Evolutionary conservation across 2,113 vertebrate species (phyloP).

Genomic region (Xenotilapia longispinis): DNA sequence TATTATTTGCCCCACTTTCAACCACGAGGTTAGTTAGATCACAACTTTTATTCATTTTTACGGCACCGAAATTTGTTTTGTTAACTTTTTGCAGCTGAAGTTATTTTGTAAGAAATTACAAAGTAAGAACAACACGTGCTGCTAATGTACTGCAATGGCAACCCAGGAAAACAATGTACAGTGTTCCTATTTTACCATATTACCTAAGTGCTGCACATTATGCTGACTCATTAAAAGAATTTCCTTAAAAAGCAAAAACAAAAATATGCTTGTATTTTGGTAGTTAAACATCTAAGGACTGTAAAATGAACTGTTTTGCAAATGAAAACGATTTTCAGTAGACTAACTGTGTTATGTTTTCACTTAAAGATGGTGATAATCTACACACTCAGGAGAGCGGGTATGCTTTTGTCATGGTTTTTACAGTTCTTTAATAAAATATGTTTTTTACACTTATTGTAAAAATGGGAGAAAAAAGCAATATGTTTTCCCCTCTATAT

Average conservation of each 20-base stretch:
- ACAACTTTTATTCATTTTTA: neutral
- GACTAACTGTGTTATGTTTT: neutral
- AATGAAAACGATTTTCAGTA: neutral
- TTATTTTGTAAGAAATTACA: neutral
- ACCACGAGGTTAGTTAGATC: neutral
- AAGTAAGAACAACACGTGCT: accelerated
- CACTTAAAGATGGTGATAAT: neutral
- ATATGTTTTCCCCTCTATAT: neutral
- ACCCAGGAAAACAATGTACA: neutral
- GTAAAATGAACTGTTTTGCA: neutral
- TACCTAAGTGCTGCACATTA: neutral
- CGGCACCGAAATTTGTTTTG: neutral
- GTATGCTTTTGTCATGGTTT: neutral
- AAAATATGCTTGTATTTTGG: neutral
- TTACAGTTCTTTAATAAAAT: neutral
- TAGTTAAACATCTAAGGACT: neutral
- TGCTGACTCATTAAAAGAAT: neutral
- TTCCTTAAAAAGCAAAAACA: neutral
- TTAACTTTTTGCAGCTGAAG: neutral
- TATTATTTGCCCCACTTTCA: neutral
- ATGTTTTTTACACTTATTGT: neutral
- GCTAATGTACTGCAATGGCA: neutral
- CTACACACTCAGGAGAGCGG: constrained; percentile 25
- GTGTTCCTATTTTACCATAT: neutral
- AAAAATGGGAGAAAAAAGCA: neutral